phyloP scores from a whole-genome alignment of 2,797 vertebrate genomes.

The Miichthys miiuy region DNA sequence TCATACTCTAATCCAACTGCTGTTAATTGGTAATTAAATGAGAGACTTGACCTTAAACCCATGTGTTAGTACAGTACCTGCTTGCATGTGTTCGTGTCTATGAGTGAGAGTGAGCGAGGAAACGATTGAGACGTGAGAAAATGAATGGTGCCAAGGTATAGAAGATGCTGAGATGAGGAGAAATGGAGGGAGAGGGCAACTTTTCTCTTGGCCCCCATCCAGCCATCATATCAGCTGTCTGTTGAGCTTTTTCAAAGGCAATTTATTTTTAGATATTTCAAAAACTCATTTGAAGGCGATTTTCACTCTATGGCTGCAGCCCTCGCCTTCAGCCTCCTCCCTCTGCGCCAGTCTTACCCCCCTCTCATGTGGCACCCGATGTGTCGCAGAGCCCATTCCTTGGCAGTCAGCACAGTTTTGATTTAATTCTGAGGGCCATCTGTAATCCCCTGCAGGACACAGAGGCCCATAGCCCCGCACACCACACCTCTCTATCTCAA shows the following conservation, averaged over 20 bases:
- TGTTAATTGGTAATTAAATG: conserved; percentile 57
- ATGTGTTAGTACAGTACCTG: conserved; percentile 37
- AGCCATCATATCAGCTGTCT: conserved; percentile 76
- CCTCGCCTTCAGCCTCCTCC: conserved; percentile 57
- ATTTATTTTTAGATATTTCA: conserved; percentile 86
- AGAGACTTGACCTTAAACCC: conserved; percentile 55
- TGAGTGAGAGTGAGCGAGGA: conserved; percentile 6
- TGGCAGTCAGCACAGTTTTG: conserved; percentile 81
- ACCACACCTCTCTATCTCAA: conserved; percentile 62
- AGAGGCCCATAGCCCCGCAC: conserved; percentile 55
- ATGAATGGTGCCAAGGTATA: conserved; percentile 49
- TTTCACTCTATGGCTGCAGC: conserved; percentile 68
- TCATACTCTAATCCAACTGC: conserved; percentile 57
- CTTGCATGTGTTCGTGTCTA: conserved; percentile 8
- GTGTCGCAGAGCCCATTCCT: conserved; percentile 74
- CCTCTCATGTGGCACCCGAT: conserved; percentile 67
- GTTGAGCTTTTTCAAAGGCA: conserved; percentile 82
- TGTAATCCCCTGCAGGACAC: conserved; percentile 81
- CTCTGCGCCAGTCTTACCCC: conserved; percentile 56
- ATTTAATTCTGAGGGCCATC: conserved; percentile 86
- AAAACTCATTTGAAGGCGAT: conserved; percentile 83
- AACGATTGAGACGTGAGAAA: conserved; percentile 49
- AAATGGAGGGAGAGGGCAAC: conserved; percentile 68
- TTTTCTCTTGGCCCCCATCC: conserved; percentile 75
- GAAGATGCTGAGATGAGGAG: conserved; percentile 61